Base-by-base conservation (phyloP, 2,797 vertebrate species). In the Sorex maritimensis region DNA sequence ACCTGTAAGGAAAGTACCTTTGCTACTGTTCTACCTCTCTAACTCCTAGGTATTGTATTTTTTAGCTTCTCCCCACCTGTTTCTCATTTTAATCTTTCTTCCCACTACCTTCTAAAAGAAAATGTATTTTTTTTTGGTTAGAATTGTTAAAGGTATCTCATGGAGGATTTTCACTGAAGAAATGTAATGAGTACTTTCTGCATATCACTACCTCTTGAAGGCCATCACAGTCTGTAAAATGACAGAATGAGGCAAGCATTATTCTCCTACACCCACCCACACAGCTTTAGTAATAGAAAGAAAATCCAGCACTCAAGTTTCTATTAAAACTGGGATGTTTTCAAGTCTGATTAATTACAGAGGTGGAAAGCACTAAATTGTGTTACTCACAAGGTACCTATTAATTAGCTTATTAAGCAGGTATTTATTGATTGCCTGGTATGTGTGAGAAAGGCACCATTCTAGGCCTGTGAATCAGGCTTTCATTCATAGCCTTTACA, bases 281-380 rank as follows among this genome's bases (percentile, higher is more conserved):
- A 41, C 1, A 65, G 61, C 30, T 81, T 85, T 65, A 77, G 41
- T 68, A 84, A 71, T 52, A 65, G 41, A 67, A 75, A 55, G 34
- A 23, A 44, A 90, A 71, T 79, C 6, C 38, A 23, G 52, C 17
- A 79, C 5, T 2, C 24, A 14, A 17, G 2, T 68, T 73, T 82
- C 58, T 79, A 14, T 72, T 9, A 61, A 44, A 44, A 68, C 55
- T 61, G 13, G 1, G 12, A 17, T 38, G 19, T 23, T 72, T 93
- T 83, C 67, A 67, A 86, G n/a, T 86, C 21, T 75, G 21, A 41
- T 80, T 67, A 95, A 82, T 68, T 58, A 28, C 30, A 83, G 67
- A 84, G 75, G 5, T 69, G 30, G 28, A 63, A 26, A 69, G 3
- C 44, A 11, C 19, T 24, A 71, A n/a, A 46, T 19, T 55, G 38